Evolutionary conservation across 2,113 vertebrate species (phyloP), one percentile per base, ranked within the genome.

Genomic region (Cyphomyrus discorhynchus): DNA sequence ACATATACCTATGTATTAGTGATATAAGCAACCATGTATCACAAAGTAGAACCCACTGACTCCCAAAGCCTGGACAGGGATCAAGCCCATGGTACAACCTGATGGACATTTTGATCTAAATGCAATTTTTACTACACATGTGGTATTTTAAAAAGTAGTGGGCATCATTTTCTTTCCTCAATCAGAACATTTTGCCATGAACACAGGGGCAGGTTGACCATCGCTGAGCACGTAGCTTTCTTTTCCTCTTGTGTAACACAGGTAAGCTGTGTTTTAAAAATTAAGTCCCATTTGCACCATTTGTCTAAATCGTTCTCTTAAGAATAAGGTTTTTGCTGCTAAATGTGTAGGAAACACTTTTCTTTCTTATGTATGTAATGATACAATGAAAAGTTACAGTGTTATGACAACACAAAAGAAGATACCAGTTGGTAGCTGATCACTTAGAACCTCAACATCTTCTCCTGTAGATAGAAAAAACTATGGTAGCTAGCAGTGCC

Each of bases 401-500:
- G 21, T 42, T 19, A 35, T 11, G 21, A 17, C 35, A 45, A 11
- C 49, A 56, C 7, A 15, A 17, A 88, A 13, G 45, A 27, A 27
- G 27, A 66, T 83, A 42, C 66, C 50, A 49, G 24, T 46, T 91
- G 70, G 39, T 39, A 49, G 80, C 50, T 0, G 5, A 85, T 90
- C 92, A 95, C 89, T 94, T 93, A 87, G 93, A 93, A 89, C 93
- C 92, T 47, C 88, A 91, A 1, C 90, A 58, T 90, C 91, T 85
- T 89, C 92, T 90, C 87, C 90, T 93, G 90, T 87, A 90, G 88
- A 95, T 42, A 1, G 91, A 89, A n/a, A 94, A 90, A n/a, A 88
- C 93, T 91, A 93, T 91, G 89, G 91, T 94, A 91, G 93, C 90
- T 91, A 96, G 91, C 92, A 95, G 93, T 77, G 93, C 95, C 94